Base-by-base conservation (phyloP, 2,888 invertebrate species). In the Drosophila formosana region DNA sequence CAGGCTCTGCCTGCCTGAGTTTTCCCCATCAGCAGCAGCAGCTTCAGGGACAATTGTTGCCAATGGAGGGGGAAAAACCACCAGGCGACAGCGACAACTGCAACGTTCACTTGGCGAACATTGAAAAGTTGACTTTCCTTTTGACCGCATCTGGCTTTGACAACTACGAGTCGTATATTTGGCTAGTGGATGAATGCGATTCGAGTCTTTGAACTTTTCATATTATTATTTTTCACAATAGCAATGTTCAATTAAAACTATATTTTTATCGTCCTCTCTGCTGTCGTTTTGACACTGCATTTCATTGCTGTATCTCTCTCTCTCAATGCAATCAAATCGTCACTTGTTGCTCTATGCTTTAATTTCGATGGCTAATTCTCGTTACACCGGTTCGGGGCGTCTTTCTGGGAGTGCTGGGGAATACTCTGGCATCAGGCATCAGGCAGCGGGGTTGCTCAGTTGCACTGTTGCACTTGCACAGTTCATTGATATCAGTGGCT, bases 71-170 rank as follows among this genome's bases (percentile, higher is more conserved):
- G 78, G 86, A 72, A 83, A 80, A 83, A 76, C 81, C 83, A 30
- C 45, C 55, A 60, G 64, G 63, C 66, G 65, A 37, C 37, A 65
- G 18, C 18, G 18, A 18, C 18, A 18, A 18, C 18, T 1, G 18
- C 65, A 45, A 68, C 80, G 64, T 69, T 82, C 79, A 70, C 71
- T 66, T 57, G 26, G 39, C 1, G 39, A 13, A 13, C 39, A 18
- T 56, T 46, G 52, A 60, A 72, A 78, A 83, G 70, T 65, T 84
- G 81, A 83, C 83, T 84, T 84, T 84, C 83, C 81, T 79, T 84
- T 86, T 79, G 83, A 86, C 83, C 81, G 81, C 77, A 79, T 81
- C 79, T 62, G 58, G 81, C 61, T 71, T 61, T 55, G 34, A 53
- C 53, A 34, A 37, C 37, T 57, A 11, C 37, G 11, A 37, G 37